These are phyloP conservation scores for Drosophila yooni DNA, from an alignment of 2,888 invertebrate species.

Conservation along the genomic window DNA sequence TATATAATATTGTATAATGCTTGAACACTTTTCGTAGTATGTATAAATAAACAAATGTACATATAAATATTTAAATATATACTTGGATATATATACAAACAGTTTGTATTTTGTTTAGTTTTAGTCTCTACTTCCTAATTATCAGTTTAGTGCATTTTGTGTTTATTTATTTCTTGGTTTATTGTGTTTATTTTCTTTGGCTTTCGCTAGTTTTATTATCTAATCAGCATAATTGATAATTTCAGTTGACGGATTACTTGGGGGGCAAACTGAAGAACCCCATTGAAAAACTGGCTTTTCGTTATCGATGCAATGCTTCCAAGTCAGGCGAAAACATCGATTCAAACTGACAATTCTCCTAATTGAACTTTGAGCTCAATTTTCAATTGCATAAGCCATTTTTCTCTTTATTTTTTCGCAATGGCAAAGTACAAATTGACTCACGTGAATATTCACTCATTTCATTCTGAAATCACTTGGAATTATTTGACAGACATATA, in stretches of 20 bases:
- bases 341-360: conserved; percentile 17
- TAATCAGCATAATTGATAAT: conserved; percentile 20
- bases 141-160: background rate
- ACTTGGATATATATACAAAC: background rate
- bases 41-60: conserved; percentile 10
- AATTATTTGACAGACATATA: conserved; percentile 4
- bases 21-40: conserved; percentile 11
- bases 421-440: conserved; percentile 38
- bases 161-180: background rate
- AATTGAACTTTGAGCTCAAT: conserved; percentile 38
- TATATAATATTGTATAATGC: conserved; percentile 46
- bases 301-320: conserved; percentile 37
- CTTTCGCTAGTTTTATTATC: conserved; percentile 31
- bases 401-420: conserved; percentile 3
- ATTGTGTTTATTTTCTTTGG: background rate
- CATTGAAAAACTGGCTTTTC: conserved; percentile 3
- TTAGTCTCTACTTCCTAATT: conserved; percentile 5
- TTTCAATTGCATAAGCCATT: conserved; percentile 24
- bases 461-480: conserved; percentile 19
- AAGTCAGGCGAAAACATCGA: conserved; percentile 26
- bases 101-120: conserved; percentile 1
- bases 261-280: conserved; percentile 5
- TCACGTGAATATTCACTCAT: conserved; percentile 62
- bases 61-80: background rate
- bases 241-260: conserved; percentile 11